Base-by-base conservation (phyloP, 1,140 invertebrate species). In the Drosophila neocordata region DNA sequence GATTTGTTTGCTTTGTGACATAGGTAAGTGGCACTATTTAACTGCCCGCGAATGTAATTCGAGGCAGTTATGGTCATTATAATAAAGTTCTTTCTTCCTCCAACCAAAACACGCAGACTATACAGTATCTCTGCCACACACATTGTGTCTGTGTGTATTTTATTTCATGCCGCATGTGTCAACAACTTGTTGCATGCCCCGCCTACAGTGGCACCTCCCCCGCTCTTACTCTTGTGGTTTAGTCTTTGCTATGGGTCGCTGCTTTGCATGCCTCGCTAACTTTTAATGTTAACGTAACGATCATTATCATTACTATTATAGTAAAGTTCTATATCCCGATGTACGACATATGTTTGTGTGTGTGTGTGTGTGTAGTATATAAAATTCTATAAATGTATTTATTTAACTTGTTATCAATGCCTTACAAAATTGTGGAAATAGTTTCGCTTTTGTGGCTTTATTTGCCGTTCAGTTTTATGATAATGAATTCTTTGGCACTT, bases 111-210 rank as follows among this genome's bases (percentile, higher is more conserved):
- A 38, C 18, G 37, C 34, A 58, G 8, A 44, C n/a, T n/a, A n/a
- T n/a, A n/a, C 15, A 9, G 41, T 20, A 6, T 38, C 15, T 8
- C 8, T 9, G 41, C 15, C 57, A 38, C 53, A 55, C 52, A 55
- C 52, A 55, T n/a, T 3, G n/a, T 15, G 59, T 75, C 7, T 31
- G 15, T 48, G 7, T 13, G 13, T 48, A 63, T 71, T 58, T 66
- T n/a, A 58, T 62, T 52, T 72, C 35, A 41, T 38, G 60, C 60
- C 48, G 53, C 65, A 51, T 74, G 71, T 77, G 74, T 77, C 74
- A 77, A 74, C 74, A 77, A 77, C 74, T 74, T 77, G 74, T 77
- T 77, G 74, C 71, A 76, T 77, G 63, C 62, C n/a, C 13, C 53
- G 51, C 51, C 20, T 11, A 6, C 13, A 34, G 9, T 20, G 18